phyloP scores from a whole-genome alignment of 2,797 vertebrate genomes.

The Betta splendens region DNA sequence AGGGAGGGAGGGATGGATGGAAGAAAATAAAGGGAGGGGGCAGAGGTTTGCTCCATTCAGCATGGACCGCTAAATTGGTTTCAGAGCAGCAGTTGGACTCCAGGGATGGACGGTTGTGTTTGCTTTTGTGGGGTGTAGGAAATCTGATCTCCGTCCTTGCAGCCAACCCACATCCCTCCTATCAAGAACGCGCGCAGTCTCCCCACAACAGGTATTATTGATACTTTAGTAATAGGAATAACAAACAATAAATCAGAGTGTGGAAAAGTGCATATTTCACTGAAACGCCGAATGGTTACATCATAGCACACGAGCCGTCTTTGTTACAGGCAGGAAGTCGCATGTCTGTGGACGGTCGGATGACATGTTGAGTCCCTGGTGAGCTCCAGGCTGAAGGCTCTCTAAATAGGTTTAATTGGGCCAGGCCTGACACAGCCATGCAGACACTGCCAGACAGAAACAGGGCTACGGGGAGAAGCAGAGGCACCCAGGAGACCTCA shows the following conservation, averaged over 20 bases:
- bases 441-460: constrained; percentile 63
- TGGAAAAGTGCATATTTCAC: constrained; percentile 61
- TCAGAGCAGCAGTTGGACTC: constrained; percentile 85
- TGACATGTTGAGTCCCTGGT: constrained; percentile 67
- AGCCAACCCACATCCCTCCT: constrained; percentile 68
- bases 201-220: constrained; percentile 57
- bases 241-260: constrained; percentile 43
- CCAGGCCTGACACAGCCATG: constrained; percentile 59
- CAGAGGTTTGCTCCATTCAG: constrained; percentile 82
- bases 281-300: constrained; percentile 53
- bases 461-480: constrained; percentile 58
- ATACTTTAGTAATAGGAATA: constrained; percentile 54
- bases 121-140: constrained; percentile 77
- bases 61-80: constrained; percentile 84
- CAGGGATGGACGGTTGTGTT: constrained; percentile 75
- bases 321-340: constrained; percentile 63
- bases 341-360: constrained; percentile 61
- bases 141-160: constrained; percentile 70
- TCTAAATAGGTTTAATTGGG: constrained; percentile 78
- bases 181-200: constrained; percentile 59
- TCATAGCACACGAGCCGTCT: constrained; percentile 60
- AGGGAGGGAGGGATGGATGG: constrained; percentile 53
- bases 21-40: constrained; percentile 58
- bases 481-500: constrained; percentile 66
- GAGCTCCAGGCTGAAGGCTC: constrained; percentile 69